Base-by-base conservation (phyloP, 1,140 invertebrate genomes). In the Drosophila mauritiana region DNA sequence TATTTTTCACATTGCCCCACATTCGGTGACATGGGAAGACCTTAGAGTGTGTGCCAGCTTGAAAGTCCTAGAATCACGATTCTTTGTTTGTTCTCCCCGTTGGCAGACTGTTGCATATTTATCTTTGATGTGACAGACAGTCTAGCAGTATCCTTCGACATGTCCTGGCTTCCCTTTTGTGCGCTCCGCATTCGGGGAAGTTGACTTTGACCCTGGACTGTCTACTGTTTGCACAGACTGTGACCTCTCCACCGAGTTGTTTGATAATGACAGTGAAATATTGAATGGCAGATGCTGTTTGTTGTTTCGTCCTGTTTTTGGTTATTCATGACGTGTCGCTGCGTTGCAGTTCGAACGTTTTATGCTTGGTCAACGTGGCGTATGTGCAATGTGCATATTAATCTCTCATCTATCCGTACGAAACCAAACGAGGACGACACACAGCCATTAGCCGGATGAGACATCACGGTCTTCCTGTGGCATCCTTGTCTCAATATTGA, bases 381-480 rank as follows among this genome's bases (percentile, higher is more conserved):
- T 74, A 81, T 79, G 56, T 36, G 78, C 74, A 81, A 82, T 82
- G 34, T 79, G 75, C 80, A 86, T 82, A 72, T 79, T 49, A 78
- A 72, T 72, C 72, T 75, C 11, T 3, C n/a, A 34, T 48, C 45
- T 11, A 64, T 52, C 17, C 31, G 58, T 20, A 31, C 55, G 36
- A 54, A 54, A 31, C 20, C 31, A 22, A 52, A n/a, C 12, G 31
- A 15, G 37, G 15, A 58, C 59, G 39, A 15, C 48, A 59, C 65
- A 68, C 53, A 63, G 49, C 65, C 70, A 67, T 78, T 54, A 59
- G 45, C 57, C 49, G 78, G 48, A 68, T 81, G 67, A 80, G 37
- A 42, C 17, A n/a, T 31, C 45, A 42, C 57, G 46, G 43, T 15
- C 57, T 27, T 64, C 52, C 52, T 51, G 69, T 27, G 13, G 13